Base-by-base conservation (phyloP, 1,140 invertebrate species). In the Microplitis demolitor region DNA sequence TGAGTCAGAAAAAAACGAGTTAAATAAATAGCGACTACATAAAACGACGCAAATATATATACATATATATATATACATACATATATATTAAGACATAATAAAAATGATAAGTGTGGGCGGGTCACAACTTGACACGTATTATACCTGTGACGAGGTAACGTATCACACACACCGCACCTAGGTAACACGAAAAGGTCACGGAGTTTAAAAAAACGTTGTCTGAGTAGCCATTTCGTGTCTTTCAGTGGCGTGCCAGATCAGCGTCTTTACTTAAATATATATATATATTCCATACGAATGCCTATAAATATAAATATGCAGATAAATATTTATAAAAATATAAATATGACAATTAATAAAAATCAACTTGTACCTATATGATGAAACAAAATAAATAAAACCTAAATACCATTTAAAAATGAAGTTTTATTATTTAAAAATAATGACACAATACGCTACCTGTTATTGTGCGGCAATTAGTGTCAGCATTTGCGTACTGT, bases 221-320 rank as follows among this genome's bases (percentile, higher is more conserved):
- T 33, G 63, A 66, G 63, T 60, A 58, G 70, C 70, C 63, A 66
- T 72, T 72, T 58, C 70, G 62, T 66, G 70, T 35, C 31, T 67
- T 35, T 67, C 56, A 24, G 24, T 67, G 50, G 66, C 24, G 51
- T 67, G 66, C 66, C 66, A 67, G 66, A 54, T 67, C 66, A 67
- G 66, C 66, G 66, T 67, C 66, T 56, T 67, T 24, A 56, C 51
- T 54, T 33, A 51, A 6, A 45, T 45, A 45, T 8, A 45, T 45
- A 45, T 8, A 45, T 9, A 9, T 9, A 11, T 45, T 45, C 39
- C 4, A 2, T 9, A 11, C 39, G 6, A 11, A 24, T 24, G 2
- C 24, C 24, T 45, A 45, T 45, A 11, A 45, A 45, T 45, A 45
- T 45, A 45, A 45, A 45, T 45, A 45, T 45, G 6, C 5, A 45